Percentiles rank a stretch among this genome's conserved stretches.
Conservation (phyloP, 1,140 invertebrate species). For the Hermetia illucens region DNA sequence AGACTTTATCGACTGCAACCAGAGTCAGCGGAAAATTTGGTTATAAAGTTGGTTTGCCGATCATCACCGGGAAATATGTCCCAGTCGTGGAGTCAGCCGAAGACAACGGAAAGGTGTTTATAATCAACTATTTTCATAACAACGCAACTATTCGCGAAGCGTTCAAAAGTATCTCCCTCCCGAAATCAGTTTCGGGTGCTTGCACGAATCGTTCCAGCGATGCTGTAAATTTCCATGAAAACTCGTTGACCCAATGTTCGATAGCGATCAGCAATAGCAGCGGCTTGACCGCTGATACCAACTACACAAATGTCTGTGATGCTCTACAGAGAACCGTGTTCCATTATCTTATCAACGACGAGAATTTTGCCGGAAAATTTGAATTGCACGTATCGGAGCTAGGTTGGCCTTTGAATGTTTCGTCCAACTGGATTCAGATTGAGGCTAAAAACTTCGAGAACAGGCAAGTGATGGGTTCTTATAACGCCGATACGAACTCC, state of each 20-base stretch:
- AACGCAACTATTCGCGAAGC: background rate
- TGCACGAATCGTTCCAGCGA: slow-evolving; percentile 8
- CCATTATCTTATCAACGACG: slow-evolving; percentile 11
- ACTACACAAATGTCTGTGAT: slow-evolving; percentile 18
- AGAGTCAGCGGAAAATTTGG: slow-evolving; percentile 16
- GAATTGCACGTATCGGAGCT: slow-evolving; percentile 16
- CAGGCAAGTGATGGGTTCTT: slow-evolving; percentile 11
- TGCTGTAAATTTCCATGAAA: slow-evolving; percentile 14
- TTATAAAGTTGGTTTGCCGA: slow-evolving; percentile 15
- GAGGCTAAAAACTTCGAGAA: slow-evolving; percentile 9
- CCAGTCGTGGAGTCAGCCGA: slow-evolving; percentile 10
- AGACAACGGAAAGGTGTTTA: background rate
- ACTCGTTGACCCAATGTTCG: slow-evolving; percentile 14
- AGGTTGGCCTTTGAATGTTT: slow-evolving; percentile 15
- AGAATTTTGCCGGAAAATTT: slow-evolving; percentile 8
- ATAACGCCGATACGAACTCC: slow-evolving; percentile 9
- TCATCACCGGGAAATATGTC: slow-evolving; percentile 12
- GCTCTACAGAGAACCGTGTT: slow-evolving; percentile 14
- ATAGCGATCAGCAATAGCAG: slow-evolving; percentile 7
- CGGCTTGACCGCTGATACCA: slow-evolving; percentile 6
- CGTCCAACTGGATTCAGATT: slow-evolving; percentile 16
- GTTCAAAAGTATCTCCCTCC: slow-evolving; percentile 3
- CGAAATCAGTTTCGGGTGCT: background rate
- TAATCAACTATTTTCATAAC: slow-evolving; percentile 12
- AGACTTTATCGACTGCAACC: background rate